phyloP scores from a whole-genome alignment of 2,113 vertebrate genomes.

The Cynoglossus semilaevis region DNA sequence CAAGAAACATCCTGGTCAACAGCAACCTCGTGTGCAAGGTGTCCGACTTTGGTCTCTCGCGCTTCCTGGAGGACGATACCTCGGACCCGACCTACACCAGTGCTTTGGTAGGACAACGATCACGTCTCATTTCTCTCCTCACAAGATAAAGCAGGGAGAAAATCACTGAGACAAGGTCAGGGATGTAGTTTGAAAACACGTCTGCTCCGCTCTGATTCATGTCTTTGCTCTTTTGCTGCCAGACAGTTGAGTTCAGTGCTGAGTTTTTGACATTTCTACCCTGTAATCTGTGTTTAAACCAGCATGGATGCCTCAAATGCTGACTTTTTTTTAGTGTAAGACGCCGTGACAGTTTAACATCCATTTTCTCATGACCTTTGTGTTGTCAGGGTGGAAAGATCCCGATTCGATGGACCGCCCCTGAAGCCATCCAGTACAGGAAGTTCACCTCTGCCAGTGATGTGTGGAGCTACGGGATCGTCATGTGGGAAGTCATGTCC shows the following conservation, averaged over 20 bases:
- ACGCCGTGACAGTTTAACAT: conserved; percentile 58
- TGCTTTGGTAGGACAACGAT: conserved; percentile 82
- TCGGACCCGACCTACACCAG: conserved; percentile 98
- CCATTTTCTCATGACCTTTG: conserved; percentile 42
- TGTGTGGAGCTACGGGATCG: conserved; percentile 83
- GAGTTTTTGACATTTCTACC: conserved; percentile 45
- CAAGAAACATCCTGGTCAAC: conserved; percentile 97
- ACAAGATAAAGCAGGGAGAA: too few relatives aligned
- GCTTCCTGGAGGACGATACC: conserved; percentile 95
- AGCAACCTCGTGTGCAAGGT: conserved; percentile 99
- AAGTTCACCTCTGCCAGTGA: conserved; percentile 83
- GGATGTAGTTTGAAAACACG: too few relatives aligned
- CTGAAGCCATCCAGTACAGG: conserved; percentile 83
- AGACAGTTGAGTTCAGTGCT: too few relatives aligned
- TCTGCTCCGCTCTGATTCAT: too few relatives aligned
- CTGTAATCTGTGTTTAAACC: conserved; percentile 55
- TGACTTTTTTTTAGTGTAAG: conserved; percentile 53
- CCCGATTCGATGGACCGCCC: conserved; percentile 83
- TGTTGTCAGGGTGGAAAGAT: conserved; percentile 80
- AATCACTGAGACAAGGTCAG: too few relatives aligned
- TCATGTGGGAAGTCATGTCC: conserved; percentile 86
- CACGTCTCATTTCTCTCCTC: background rate
- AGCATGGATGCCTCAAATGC: conserved; percentile 39
- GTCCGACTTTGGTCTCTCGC: conserved; percentile 94
- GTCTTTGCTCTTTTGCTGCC: too few relatives aligned